These are phyloP conservation scores for Stomorhina lunata DNA, from an alignment of 2,888 invertebrate species.

Conservation along the genomic window DNA sequence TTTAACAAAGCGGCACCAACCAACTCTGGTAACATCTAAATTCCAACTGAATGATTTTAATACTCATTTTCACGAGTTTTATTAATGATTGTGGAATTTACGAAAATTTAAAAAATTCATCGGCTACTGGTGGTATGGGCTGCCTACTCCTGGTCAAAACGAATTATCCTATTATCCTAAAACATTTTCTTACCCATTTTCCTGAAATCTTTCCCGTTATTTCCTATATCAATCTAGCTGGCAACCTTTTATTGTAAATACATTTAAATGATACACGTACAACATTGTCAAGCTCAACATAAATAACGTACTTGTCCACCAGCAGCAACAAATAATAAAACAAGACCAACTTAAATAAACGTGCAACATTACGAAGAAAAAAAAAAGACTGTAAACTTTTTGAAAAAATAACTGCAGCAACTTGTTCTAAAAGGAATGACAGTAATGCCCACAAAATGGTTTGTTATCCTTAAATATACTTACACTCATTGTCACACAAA, in stretches of 20 bases:
- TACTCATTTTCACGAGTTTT: too few species aligned
- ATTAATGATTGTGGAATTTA: too few species aligned
- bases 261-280: slow-evolving; percentile 60
- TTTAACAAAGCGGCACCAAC: too few species aligned
- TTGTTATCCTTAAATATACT: slow-evolving; percentile 24
- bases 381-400: slow-evolving; percentile 1
- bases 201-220: too few species aligned
- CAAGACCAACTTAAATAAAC: neutral
- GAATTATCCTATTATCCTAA: too few species aligned
- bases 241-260: slow-evolving; percentile 31
- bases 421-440: slow-evolving; percentile 9
- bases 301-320: slow-evolving; percentile 63
- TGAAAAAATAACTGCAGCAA: slow-evolving; percentile 53
- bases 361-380: slow-evolving; percentile 27
- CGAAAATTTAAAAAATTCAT: too few species aligned
- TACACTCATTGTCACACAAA: neutral
- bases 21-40: too few species aligned
- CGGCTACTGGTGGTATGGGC: too few species aligned
- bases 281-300: slow-evolving; percentile 49
- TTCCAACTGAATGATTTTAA: too few species aligned
- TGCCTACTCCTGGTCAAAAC: too few species aligned
- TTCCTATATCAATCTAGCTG: neutral
- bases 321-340: slow-evolving; percentile 12
- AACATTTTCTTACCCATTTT: too few species aligned
- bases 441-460: slow-evolving; percentile 50